Evolutionary conservation across 1,140 invertebrate species (phyloP).

Genomic region (Drosophila carrolli): DNA sequence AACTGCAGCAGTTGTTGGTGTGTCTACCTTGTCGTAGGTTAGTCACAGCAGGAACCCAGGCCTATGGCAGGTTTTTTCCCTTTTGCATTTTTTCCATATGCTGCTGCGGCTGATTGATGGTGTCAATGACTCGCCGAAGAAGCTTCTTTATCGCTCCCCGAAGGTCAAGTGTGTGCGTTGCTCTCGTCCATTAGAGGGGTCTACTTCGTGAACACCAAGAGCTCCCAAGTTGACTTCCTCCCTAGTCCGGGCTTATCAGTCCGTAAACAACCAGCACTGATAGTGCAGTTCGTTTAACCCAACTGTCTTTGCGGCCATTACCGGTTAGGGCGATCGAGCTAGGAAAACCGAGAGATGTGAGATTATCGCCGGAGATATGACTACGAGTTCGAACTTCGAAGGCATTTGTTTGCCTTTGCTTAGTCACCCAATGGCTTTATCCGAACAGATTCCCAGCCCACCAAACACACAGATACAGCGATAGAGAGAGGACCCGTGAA

Average conservation of each 20-base stretch:
- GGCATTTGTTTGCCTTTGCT: conserved; percentile 22
- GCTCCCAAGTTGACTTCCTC: conserved; percentile 3
- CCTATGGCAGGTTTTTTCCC: conserved; percentile 43
- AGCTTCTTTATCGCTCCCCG: conserved; percentile 35
- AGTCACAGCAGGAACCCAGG: conserved; percentile 55
- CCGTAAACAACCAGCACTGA: conserved; percentile 29
- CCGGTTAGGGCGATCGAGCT: background rate
- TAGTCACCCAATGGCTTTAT: conserved; percentile 36
- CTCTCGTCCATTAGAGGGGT: conserved; percentile 33
- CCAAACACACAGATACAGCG: background rate
- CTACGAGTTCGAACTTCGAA: conserved; percentile 5
- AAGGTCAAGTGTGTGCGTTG: conserved; percentile 64
- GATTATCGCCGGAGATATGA: conserved; percentile 11
- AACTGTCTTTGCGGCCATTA: background rate
- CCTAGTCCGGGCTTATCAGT: conserved; percentile 16
- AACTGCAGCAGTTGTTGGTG: conserved; percentile 25
- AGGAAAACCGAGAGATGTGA: background rate
- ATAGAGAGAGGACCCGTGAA: conserved; percentile 9
- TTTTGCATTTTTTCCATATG: conserved; percentile 38
- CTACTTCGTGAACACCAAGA: background rate
- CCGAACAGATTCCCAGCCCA: conserved; percentile 27
- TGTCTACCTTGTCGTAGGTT: conserved; percentile 79
- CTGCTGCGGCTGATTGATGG: conserved; percentile 59
- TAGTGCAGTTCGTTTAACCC: conserved; percentile 6
- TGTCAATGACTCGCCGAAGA: conserved; percentile 62